Evolutionary conservation across 30 jellyfish, hydroid and myxozoan genomes (phyloP).

Genomic region (Nemopilema nomurai): DNA sequence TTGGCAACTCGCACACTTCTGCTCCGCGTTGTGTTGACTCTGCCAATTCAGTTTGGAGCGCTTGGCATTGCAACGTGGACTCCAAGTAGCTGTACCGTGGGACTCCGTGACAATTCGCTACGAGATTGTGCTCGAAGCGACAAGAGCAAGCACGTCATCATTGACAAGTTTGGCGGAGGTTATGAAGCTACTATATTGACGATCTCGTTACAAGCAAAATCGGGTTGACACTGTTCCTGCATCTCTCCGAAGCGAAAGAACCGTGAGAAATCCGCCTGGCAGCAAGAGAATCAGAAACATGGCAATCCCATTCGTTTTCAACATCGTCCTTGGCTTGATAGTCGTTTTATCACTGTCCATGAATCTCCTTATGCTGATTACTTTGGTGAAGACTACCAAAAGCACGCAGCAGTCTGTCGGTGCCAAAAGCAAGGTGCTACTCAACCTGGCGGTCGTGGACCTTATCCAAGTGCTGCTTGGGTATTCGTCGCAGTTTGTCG

Average conservation of each 20-base stretch:
- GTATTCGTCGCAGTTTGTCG: conserved; percentile 17
- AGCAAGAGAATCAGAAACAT: neutral
- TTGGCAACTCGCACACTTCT: no score
- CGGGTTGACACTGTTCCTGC: neutral
- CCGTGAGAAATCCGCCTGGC: no score
- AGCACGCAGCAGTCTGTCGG: neutral
- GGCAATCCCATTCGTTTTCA: neutral
- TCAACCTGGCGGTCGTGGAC: conserved; percentile 21
- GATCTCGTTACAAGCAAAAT: neutral
- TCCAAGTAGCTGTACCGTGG: no score
- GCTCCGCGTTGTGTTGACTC: no score
- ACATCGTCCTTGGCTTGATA: conserved; percentile 6
- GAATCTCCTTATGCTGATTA: conserved; percentile 16
- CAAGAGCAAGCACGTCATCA: no score
- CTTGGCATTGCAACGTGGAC: no score
- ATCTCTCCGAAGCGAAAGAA: no score
- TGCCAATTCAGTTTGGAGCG: no score
- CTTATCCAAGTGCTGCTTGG: conserved; percentile 28
- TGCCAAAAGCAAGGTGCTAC: neutral
- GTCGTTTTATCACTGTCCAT: conserved; percentile 1
- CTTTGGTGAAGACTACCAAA: neutral
- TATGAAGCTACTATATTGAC: neutral
- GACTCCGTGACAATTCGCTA: no score
- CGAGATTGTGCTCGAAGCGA: no score
- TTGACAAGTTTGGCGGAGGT: neutral